Percentiles rank a stretch among this genome's conserved stretches.
phyloP scores from a whole-genome alignment of 2,113 vertebrate species.

The Entosphenus tridentatus region DNA sequence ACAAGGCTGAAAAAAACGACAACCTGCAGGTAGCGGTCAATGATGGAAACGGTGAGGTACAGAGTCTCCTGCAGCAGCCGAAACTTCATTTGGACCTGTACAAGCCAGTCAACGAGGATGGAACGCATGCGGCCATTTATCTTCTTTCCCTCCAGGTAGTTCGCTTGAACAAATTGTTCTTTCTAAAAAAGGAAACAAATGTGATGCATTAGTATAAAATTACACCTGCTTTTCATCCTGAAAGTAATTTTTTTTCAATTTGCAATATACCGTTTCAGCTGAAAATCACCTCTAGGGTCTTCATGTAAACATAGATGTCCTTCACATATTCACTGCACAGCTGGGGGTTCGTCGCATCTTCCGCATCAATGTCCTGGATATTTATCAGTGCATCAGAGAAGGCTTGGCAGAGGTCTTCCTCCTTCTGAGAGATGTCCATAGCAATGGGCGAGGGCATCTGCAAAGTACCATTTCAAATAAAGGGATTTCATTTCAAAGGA shows the following conservation, averaged over 20 bases:
- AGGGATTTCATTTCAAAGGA: no score
- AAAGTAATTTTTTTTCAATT: background rate
- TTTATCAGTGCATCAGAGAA: conserved; percentile 40
- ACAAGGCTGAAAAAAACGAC: background rate
- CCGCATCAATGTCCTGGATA: conserved; percentile 30
- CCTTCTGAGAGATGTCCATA: conserved; percentile 9
- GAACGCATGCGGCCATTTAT: conserved; percentile 46
- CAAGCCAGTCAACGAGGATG: conserved; percentile 55
- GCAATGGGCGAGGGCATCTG: background rate
- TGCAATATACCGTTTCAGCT: background rate
- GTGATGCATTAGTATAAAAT: background rate
- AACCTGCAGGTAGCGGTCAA: conserved; percentile 57
- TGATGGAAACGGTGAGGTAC: conserved; percentile 50
- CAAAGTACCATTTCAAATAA: no score
- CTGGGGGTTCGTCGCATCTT: conserved; percentile 31
- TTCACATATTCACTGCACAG: conserved; percentile 46
- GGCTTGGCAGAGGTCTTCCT: conserved; percentile 29
- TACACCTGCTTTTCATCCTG: background rate
- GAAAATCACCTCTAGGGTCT: conserved; percentile 32
- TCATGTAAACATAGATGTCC: conserved; percentile 47
- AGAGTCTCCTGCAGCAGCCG: conserved; percentile 45
- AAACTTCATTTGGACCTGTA: conserved; percentile 45
- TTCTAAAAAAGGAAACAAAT: conserved; percentile 17
- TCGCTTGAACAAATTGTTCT: conserved; percentile 26
- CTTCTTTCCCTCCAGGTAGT: conserved; percentile 33